phyloP scores from a whole-genome alignment of 2,888 invertebrate species.

The Abrostola tripartita region DNA sequence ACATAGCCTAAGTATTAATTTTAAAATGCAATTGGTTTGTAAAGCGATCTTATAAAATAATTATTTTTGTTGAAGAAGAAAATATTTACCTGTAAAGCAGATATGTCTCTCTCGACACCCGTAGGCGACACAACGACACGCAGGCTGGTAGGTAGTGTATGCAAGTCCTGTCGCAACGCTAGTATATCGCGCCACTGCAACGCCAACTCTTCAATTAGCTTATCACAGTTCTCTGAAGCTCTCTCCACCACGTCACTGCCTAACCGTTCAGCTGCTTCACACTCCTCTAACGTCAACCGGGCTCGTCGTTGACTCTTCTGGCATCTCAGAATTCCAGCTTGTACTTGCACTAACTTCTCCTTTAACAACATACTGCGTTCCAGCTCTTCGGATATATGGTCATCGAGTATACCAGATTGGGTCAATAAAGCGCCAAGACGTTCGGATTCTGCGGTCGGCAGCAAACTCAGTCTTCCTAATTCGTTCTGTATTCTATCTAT shows the following conservation, averaged over 20 bases:
- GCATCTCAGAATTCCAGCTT: conserved; percentile 91
- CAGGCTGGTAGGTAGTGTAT: conserved; percentile 92
- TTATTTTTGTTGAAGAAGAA: not conserved
- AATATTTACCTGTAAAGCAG: conserved; percentile 83
- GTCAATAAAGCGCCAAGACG: conserved; percentile 92
- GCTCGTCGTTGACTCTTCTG: conserved; percentile 91
- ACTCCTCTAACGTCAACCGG: conserved; percentile 91
- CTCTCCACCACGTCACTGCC: conserved; percentile 93
- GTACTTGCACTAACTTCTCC: conserved; percentile 92
- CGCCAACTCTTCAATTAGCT: conserved; percentile 91
- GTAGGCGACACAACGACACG: conserved; percentile 93
- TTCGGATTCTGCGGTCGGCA: conserved; percentile 93
- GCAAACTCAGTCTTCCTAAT: conserved; percentile 91
- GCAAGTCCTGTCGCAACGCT: conserved; percentile 92
- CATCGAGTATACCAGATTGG: conserved; percentile 91
- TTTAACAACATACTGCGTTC: conserved; percentile 92
- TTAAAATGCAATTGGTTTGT: no score
- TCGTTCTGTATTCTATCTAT: conserved; percentile 94
- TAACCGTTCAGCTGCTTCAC: conserved; percentile 91
- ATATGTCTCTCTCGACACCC: conserved; percentile 92
- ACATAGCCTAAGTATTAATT: no score
- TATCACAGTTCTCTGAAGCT: conserved; percentile 92
- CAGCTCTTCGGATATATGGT: conserved; percentile 92
- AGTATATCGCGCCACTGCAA: conserved; percentile 94
- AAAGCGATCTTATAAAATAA: no score